A percentile compares a stretch with the other conserved stretches of the same genome.
These are phyloP conservation scores for Styela plicata DNA, from an alignment of 23 tunicate species.

Conservation along the genomic window DNA sequence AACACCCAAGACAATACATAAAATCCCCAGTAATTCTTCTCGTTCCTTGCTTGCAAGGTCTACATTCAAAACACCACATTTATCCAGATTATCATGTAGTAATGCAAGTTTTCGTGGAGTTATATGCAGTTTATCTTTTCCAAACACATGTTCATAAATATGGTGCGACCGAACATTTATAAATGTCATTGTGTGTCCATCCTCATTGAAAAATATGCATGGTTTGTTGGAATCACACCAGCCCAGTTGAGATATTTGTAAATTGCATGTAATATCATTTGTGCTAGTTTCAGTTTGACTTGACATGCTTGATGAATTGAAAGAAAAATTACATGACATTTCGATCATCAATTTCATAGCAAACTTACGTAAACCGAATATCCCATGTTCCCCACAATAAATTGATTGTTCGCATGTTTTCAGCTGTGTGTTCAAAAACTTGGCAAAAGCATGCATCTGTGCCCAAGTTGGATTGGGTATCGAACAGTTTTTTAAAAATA, in stretches of 20 bases:
- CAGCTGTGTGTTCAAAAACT: slow-evolving; percentile 49
- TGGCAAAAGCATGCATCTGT: slow-evolving; percentile 44
- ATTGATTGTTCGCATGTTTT: slow-evolving; percentile 45
- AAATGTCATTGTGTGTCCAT: not conserved
- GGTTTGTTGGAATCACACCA: not conserved
- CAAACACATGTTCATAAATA: not conserved
- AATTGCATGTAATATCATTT: not conserved
- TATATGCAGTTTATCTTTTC: slow-evolving; percentile 42
- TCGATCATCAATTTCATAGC: slow-evolving; percentile 50
- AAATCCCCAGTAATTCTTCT: slow-evolving; percentile 22
- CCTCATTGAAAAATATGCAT: not conserved
- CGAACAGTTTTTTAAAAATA: slow-evolving; percentile 37
- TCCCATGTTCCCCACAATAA: slow-evolving; percentile 29
- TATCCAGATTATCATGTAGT: not conserved
- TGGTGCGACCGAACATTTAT: not conserved
- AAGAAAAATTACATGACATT: slow-evolving; percentile 68
- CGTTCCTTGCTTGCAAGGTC: slow-evolving; percentile 19
- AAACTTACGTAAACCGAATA: slow-evolving; percentile 63
- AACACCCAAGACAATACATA: slow-evolving; percentile 40
- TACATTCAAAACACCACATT: not conserved
- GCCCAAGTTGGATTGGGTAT: slow-evolving; percentile 49
- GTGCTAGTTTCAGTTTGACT: not conserved
- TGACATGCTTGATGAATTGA: slow-evolving; percentile 24
- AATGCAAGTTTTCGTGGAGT: not conserved
- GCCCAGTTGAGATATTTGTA: slow-evolving; percentile 42